phyloP scores from a whole-genome alignment of 2,797 vertebrate genomes.

The Myotis myotis region DNA sequence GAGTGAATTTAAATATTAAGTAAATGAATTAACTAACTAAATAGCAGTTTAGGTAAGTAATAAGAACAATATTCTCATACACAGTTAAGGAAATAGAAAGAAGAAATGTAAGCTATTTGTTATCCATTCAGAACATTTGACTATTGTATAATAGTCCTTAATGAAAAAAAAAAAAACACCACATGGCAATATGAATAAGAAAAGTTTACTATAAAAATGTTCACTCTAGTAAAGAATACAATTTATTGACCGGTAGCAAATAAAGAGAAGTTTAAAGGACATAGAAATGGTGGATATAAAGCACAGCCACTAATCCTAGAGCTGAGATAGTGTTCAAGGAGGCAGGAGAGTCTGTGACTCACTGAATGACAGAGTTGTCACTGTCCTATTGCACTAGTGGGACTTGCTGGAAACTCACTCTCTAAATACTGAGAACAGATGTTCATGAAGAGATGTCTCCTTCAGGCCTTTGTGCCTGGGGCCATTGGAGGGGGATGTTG shows the following conservation, averaged over 20 bases:
- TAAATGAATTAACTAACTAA: not conserved
- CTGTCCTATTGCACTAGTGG: too few species aligned
- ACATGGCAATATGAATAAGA: not conserved
- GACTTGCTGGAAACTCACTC: too few species aligned
- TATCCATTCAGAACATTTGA: not conserved
- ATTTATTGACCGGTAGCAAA: not conserved
- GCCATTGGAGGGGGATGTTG: too few species aligned
- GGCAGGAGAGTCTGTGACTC: too few species aligned
- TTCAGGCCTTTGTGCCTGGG: too few species aligned
- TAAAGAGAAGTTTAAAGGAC: not conserved
- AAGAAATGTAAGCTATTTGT: not conserved
- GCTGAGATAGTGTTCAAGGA: too few species aligned
- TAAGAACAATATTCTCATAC: not conserved
- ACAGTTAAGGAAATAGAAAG: not conserved
- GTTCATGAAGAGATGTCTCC: too few species aligned
- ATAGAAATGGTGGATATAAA: not conserved
- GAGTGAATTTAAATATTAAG: not conserved
- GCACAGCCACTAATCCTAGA: too few species aligned
- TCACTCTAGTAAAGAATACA: not conserved
- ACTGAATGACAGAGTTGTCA: too few species aligned
- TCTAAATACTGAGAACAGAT: too few species aligned
- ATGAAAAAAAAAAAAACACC: not conserved
- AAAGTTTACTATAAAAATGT: not conserved
- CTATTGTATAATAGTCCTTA: not conserved
- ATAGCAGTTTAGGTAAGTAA: not conserved